These are phyloP conservation scores for Antheraea pernyi DNA, from an alignment of 1,140 invertebrate genomes.

Conservation along the genomic window DNA sequence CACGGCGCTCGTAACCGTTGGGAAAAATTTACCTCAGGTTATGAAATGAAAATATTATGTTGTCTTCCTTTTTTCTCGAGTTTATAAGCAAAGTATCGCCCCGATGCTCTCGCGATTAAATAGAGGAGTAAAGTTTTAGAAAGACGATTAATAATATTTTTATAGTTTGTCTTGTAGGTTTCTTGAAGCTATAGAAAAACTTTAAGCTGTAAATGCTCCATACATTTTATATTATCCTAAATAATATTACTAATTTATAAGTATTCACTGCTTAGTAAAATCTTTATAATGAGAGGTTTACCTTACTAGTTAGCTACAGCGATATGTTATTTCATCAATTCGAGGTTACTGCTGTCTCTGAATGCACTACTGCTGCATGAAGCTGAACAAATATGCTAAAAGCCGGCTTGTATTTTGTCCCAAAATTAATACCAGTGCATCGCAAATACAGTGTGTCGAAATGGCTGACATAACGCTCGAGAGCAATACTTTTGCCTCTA, in stretches of 20 bases:
- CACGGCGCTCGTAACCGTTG: background rate
- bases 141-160: no score
- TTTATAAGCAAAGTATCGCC: background rate
- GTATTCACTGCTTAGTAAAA: no score
- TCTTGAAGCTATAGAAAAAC: no score
- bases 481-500: constrained; percentile 25
- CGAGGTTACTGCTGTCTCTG: background rate
- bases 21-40: background rate
- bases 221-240: no score
- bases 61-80: background rate
- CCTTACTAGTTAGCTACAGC: no score
- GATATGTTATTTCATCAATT: background rate
- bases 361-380: background rate
- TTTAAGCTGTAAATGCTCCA: no score
- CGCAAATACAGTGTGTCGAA: constrained; percentile 28
- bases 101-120: no score
- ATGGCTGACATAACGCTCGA: constrained; percentile 29
- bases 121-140: no score
- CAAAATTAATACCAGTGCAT: constrained; percentile 31
- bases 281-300: no score
- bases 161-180: no score
- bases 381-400: constrained; percentile 29
- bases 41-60: background rate
- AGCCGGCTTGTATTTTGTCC: constrained; percentile 20
- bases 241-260: no score